phyloP scores from a whole-genome alignment of 2,888 invertebrate genomes.

The Cataglyphis cursor region DNA sequence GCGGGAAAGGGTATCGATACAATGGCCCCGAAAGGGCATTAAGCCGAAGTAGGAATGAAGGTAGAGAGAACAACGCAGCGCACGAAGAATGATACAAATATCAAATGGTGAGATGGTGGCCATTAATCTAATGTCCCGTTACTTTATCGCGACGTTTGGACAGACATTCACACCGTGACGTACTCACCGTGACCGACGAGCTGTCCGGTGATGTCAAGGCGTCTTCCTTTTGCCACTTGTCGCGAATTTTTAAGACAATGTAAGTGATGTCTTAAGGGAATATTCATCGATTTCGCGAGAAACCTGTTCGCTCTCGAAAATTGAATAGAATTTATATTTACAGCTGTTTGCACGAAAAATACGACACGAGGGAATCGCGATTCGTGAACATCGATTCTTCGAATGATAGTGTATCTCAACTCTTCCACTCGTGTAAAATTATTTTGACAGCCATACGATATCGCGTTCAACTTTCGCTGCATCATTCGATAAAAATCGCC shows the following conservation, averaged over 20 bases:
- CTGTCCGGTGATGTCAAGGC: slow-evolving; percentile 40
- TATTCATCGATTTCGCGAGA: not conserved
- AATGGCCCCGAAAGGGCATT: slow-evolving; percentile 57
- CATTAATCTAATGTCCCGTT: slow-evolving; percentile 80
- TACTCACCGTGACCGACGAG: slow-evolving; percentile 35
- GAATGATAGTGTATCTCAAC: not conserved
- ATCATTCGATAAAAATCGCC: slow-evolving; percentile 16
- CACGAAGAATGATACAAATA: slow-evolving; percentile 72
- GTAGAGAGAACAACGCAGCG: slow-evolving; percentile 45
- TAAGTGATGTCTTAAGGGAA: slow-evolving; percentile 12
- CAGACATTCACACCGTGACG: slow-evolving; percentile 70
- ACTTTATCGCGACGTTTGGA: slow-evolving; percentile 77
- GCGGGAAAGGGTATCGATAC: slow-evolving; percentile 60
- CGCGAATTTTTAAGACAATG: slow-evolving; percentile 55
- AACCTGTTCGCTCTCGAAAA: not conserved
- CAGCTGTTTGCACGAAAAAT: not conserved
- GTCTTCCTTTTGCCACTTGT: slow-evolving; percentile 71
- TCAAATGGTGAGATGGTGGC: slow-evolving; percentile 62
- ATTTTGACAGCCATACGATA: not conserved
- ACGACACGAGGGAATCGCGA: not conserved
- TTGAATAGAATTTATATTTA: not conserved
- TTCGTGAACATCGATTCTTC: not conserved
- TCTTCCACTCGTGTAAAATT: not conserved
- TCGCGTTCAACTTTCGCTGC: not conserved
- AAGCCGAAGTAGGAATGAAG: slow-evolving; percentile 41